phyloP scores from a whole-genome alignment of 1,140 invertebrate species.

The Zaprionus nigranus region DNA sequence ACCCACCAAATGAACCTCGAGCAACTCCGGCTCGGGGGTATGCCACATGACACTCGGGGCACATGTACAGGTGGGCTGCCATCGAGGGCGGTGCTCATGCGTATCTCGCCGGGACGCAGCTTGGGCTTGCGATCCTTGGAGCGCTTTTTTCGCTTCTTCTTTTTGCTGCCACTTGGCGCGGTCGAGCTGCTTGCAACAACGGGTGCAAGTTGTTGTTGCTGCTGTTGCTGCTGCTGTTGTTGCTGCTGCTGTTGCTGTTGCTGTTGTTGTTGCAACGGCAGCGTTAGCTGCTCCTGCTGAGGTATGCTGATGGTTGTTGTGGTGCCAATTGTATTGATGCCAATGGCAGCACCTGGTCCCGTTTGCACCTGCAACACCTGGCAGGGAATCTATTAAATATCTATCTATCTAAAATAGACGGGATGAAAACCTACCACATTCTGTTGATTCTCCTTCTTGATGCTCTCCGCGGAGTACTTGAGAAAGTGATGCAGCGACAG shows the following conservation, averaged over 20 bases:
- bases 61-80: slow-evolving; percentile 92
- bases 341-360: slow-evolving; percentile 78
- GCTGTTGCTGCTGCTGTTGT: slow-evolving; percentile 56
- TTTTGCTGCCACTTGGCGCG: slow-evolving; percentile 85
- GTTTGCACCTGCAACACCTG: slow-evolving; percentile 82
- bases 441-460: slow-evolving; percentile 88
- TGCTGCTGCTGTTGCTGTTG: slow-evolving; percentile 63
- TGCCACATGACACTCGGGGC: slow-evolving; percentile 94
- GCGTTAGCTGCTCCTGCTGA: slow-evolving; percentile 69
- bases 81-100: slow-evolving; percentile 91
- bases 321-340: slow-evolving; percentile 79
- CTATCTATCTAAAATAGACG: background rate
- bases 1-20: slow-evolving; percentile 92
- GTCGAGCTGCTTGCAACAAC: slow-evolving; percentile 41
- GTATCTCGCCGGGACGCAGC: slow-evolving; percentile 92
- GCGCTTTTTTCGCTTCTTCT: slow-evolving; percentile 93
- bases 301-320: slow-evolving; percentile 83
- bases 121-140: slow-evolving; percentile 92
- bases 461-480: slow-evolving; percentile 92
- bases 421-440: slow-evolving; percentile 68
- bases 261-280: slow-evolving; percentile 65
- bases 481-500: slow-evolving; percentile 92
- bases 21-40: slow-evolving; percentile 92
- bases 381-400: background rate
- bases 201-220: slow-evolving; percentile 38